Evolutionary conservation across 2,888 invertebrate species (phyloP), one percentile per base, ranked within the genome.

Genomic region (Cataglyphis altisquamis): DNA sequence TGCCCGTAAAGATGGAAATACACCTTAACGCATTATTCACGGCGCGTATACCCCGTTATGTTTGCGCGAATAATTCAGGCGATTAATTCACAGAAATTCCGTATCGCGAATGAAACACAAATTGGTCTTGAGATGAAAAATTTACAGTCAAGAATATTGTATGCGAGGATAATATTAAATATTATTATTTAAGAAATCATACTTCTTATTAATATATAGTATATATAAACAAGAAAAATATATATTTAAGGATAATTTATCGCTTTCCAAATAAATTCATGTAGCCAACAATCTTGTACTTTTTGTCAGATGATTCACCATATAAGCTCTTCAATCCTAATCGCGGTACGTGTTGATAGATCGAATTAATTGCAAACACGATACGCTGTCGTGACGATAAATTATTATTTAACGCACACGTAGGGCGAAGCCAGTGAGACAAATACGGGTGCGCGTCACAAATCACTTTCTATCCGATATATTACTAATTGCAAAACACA

Each of bases 401-500:
- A 80, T 80, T 80, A 80, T 72, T 72, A 80, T 80, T 80, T 72
- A 80, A 80, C 72, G 55, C 36, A 21, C 36, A 21, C 41, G 32
- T 45, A 68, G 41, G n/a, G 8, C 36, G 52, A 25, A 39, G 57
- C 2, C 29, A 55, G 78, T 18, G 48, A 60, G 57, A 60, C 70
- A 78, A 80, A 72, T 80, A 25, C 18, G 29, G 9, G 36, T n/a
- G 55, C 60, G 36, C 15, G 12, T 29, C 21, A 70, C 72, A 80
- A 80, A 80, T 80, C 60, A 62, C 68, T 32, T 78, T 60, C 78
- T 78, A 68, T 12, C 32, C 36, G 45, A 72, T 80, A 62, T 45
- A 72, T 78, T 25, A 25, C 45, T 72, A 80, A 80, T 72, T 72
- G 72, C 36, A 8, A 72, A 72, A 62, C 25, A 48, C 12, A 60